Evolutionary conservation across 1,140 invertebrate species (phyloP), one percentile per base, ranked within the genome.

Genomic region (Formica selysi): DNA sequence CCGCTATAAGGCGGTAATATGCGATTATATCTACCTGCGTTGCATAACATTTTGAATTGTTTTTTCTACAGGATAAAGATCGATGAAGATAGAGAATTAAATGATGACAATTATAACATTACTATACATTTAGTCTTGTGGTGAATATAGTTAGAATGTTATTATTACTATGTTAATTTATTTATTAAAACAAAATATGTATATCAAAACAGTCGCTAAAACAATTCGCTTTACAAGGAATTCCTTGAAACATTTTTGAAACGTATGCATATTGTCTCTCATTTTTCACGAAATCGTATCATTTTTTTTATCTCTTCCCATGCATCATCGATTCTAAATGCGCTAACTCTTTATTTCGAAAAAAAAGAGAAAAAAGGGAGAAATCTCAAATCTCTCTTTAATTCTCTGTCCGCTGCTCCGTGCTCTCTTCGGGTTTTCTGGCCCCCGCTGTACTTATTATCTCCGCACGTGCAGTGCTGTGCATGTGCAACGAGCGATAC

Each of bases 381-480:
- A 41, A 57, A 19, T 32, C 10, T 16, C n/a, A 38, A 51, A 26
- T 32, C 11, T 81, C 13, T 73, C 19, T 73, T 44, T 2, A 44
- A 65, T 65, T 41, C 54, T 16, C 8, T 16, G 10, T 0, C 1
- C 44, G 13, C 41, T n/a, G 7, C 26, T 64, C 22, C 57, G 41
- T 26, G 19, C 22, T 26, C 36, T 57, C 22, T 16, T 41, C 38
- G 16, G 32, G 26, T 22, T 29, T 32, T 44, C 70, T 59, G 57
- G 26, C 62, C 57, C 29, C 29, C 54, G 65, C 68, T 51, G 26
- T 29, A 57, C 73, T 85, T 51, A 61, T 90, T 90, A 90, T 87
- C 76, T 80, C 76, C 83, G 67, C 89, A 90, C 86, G 89, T 87
- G 89, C 86, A 80, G 74, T 51, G 44, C 48, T 70, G 48, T 87